Evolutionary conservation across 2,797 vertebrate species (phyloP), one percentile per base, ranked within the genome.

Genomic region (Trematomus bernacchii): DNA sequence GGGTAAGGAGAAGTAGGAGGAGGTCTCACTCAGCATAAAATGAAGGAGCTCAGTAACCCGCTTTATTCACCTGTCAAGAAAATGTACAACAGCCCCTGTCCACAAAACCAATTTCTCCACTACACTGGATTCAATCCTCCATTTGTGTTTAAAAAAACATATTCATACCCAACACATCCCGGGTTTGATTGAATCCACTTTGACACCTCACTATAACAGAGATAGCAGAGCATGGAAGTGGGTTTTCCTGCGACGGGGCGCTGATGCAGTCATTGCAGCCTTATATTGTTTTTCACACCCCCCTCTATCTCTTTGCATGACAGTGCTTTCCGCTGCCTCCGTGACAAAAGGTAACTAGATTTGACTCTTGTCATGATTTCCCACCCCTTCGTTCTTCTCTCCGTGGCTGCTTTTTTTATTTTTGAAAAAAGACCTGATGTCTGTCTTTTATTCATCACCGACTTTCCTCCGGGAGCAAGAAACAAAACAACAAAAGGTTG

Each of bases 391-490:
- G 2, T 78, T 70, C 68, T 50, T 78, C 60, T 27, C 46, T 51
- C 48, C 18, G n/a, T 15, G 23, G 67, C 55, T 60, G 43, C 63
- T 48, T 63, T 46, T 23, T 33, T 11, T 21, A 62, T 43, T 27
- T 10, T 27, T 8, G 2, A 21, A 16, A n/a, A 2, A 72, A 48
- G 23, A 59, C 37, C 54, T 44, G 58, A 69, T 83, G 55, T n/a
- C 66, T 72, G 79, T 85, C 79, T 81, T 86, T 90, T 91, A 90
- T 90, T 91, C 90, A 86, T 91, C 65, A 46, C 54, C 47, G 51
- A 80, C 84, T 89, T 90, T 89, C 91, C 85, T 83, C 75, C 67
- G 89, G 89, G 89, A 87, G 54, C 62, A 46, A 69, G 84, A 86
- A 85, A 62, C 75, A 75, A 81, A 88, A 87, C 83, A 91, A 89